Conservation (phyloP, 1,140 invertebrate species). For the Palaemon carinicauda region DNA sequence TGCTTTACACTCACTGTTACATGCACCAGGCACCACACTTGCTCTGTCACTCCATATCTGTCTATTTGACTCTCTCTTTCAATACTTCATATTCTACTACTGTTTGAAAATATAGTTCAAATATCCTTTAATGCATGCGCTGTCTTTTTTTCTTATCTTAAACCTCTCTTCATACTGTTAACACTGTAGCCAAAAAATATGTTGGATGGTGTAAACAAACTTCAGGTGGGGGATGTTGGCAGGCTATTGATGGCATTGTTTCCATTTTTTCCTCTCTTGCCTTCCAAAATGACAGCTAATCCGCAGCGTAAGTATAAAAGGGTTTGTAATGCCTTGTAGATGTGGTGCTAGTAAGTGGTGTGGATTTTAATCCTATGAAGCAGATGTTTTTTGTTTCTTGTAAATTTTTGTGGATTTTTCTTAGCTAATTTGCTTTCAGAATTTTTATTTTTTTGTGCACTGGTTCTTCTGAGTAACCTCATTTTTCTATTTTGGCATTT, state of each 20-base stretch:
- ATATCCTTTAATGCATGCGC: slow-evolving; percentile 28
- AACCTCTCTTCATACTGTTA: slow-evolving; percentile 3
- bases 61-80: background rate
- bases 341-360: slow-evolving; percentile 53
- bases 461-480: background rate
- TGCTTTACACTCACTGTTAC: slow-evolving; percentile 54
- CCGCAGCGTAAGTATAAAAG: slow-evolving; percentile 52
- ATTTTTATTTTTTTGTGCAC: slow-evolving; percentile 20
- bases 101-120: background rate
- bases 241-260: slow-evolving; percentile 58
- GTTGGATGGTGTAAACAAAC: slow-evolving; percentile 49
- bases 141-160: slow-evolving; percentile 25
- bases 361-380: slow-evolving; percentile 13
- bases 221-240: slow-evolving; percentile 34
- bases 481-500: too few relatives aligned
- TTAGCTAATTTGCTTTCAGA: slow-evolving; percentile 25
- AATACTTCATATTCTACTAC: background rate
- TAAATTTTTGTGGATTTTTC: slow-evolving; percentile 20
- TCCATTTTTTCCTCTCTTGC: slow-evolving; percentile 60
- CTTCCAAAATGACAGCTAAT: slow-evolving; percentile 49
- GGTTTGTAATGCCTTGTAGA: slow-evolving; percentile 55
- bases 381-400: slow-evolving; percentile 20
- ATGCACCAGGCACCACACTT: slow-evolving; percentile 55
- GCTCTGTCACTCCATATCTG: background rate
- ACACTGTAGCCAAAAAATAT: slow-evolving; percentile 47